phyloP scores from a whole-genome alignment of 2,797 vertebrate genomes.

The Pagetopsis macropterus region DNA sequence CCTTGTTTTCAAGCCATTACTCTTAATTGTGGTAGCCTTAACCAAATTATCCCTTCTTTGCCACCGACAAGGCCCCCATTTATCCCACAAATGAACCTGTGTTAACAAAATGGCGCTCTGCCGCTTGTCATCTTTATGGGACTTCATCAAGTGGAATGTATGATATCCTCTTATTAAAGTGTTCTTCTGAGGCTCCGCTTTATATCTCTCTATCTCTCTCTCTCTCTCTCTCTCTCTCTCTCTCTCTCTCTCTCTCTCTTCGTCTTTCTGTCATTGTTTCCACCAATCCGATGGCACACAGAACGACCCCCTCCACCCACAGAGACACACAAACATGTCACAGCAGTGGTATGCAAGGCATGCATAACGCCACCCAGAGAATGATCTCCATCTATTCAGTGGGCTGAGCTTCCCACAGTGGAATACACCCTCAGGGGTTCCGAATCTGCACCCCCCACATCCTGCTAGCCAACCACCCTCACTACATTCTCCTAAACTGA shows the following conservation, averaged over 20 bases:
- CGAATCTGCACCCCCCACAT: conserved; percentile 33
- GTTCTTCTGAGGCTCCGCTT: conserved; percentile 36
- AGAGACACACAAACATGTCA: conserved; percentile 65
- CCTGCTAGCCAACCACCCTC: conserved; percentile 25
- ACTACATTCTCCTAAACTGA: conserved; percentile 52
- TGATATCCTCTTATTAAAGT: conserved; percentile 60
- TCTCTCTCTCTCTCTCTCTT: neutral
- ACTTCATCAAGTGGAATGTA: conserved; percentile 59
- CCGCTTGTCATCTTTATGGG: conserved; percentile 44
- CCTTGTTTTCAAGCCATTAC: conserved; percentile 43
- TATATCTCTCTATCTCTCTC: conserved; percentile 6
- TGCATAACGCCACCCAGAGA: conserved; percentile 76
- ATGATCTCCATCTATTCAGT: conserved; percentile 73
- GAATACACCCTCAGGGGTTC: conserved; percentile 66
- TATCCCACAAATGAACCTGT: conserved; percentile 83
- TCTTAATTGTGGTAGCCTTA: conserved; percentile 47
- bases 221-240: neutral
- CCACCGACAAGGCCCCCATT: conserved; percentile 83
- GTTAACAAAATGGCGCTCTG: conserved; percentile 40
- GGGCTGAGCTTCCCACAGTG: conserved; percentile 64
- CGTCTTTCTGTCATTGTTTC: conserved; percentile 37
- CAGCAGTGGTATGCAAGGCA: conserved; percentile 80
- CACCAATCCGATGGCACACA: conserved; percentile 14
- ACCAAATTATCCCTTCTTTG: conserved; percentile 76
- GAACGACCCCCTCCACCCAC: conserved; percentile 20